Evolutionary conservation across 2,888 invertebrate genomes (phyloP), one percentile per base, ranked within the genome.

Genomic region (Matsumyia berberina): DNA sequence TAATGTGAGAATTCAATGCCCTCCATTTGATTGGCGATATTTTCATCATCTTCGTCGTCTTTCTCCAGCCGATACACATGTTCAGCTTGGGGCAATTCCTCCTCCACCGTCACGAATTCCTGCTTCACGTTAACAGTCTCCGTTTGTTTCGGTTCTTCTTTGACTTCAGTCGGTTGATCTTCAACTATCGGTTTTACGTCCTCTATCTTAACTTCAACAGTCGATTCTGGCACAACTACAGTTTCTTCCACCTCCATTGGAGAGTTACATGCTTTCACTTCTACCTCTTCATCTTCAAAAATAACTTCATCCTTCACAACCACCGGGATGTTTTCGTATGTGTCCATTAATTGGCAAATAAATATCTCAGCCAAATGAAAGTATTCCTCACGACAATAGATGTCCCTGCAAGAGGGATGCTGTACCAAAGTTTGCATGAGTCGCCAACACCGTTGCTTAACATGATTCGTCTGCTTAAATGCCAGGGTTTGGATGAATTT

Each of bases 401-500:
- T 88, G 73, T 91, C 89, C 19, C 89, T 89, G 3, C 90, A 88
- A 24, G 88, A 87, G 0, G 88, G 86, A 87, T 92, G 92, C n/a
- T 87, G 88, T 5, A 89, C 88, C 9, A 92, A 88, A 11, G 92
- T 90, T 7, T 90, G 88, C 5, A 92, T 85, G 15, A 92, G 80
- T 1, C 88, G 88, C 89, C 92, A 90, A 62, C 90, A 90, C 2
- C 92, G 90, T 31, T 88, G 86, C 12, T 91, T 89, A 0, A 89
- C 86, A 8, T 88, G 85, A 44, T 89, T 88, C 9, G 88, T 89
- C 86, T 92, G 92, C 57, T 89, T 89, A 39, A 91, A 90, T 0
- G 91, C 91, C 12, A 92, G 86, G 60, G 91, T 86, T 83, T 92
- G 89, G 37, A 91, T 88, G n/a, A 90, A 77, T 87, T 92, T 92